Conservation (phyloP, 2,797 vertebrate species). For the Scolopax bukidnonensis region DNA sequence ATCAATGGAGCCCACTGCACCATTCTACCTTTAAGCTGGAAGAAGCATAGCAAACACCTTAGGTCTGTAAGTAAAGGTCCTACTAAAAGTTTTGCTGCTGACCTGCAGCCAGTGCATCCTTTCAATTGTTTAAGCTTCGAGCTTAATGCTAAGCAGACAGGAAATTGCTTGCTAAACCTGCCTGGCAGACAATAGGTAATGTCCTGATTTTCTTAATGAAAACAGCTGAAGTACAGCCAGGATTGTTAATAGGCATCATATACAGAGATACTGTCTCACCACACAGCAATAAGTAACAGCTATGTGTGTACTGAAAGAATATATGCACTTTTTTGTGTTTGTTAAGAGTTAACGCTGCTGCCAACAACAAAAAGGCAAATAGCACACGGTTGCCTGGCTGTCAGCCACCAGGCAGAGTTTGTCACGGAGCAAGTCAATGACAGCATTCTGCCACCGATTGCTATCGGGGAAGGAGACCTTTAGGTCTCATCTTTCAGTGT, state of each 20-base stretch:
- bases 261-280: background rate
- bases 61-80: background rate
- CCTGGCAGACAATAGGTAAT: background rate
- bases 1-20: background rate
- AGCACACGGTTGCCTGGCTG: background rate
- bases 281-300: background rate
- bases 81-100: background rate
- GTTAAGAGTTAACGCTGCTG: background rate
- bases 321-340: background rate
- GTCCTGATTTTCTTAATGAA: background rate
- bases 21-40: background rate
- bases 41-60: background rate
- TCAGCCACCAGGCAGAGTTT: background rate
- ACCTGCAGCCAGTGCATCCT: background rate
- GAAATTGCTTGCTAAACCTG: background rate
- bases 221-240: background rate
- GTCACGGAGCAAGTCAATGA: background rate
- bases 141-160: background rate
- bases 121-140: background rate
- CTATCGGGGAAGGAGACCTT: background rate
- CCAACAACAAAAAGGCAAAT: background rate
- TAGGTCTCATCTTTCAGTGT: background rate
- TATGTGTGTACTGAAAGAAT: background rate
- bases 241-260: background rate
- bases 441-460: background rate